Evolutionary conservation across 2,888 invertebrate species (phyloP).

Genomic region (Drosophila pegasa): DNA sequence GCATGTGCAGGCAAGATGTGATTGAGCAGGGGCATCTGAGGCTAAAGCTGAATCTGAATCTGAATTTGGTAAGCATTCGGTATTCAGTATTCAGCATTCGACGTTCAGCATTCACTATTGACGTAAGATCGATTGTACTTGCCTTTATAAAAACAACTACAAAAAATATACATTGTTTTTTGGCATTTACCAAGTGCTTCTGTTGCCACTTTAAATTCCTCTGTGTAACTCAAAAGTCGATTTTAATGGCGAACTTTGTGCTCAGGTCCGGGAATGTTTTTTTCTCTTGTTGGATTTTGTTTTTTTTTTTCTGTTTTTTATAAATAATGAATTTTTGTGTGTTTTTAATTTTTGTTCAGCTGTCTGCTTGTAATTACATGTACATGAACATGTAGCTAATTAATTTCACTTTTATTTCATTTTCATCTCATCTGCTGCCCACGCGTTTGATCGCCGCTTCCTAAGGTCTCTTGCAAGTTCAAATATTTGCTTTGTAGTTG

Average conservation of each 20-base stretch:
- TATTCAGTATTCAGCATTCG: conserved; percentile 38
- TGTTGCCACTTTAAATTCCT: conserved; percentile 65
- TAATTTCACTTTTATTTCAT: conserved; percentile 64
- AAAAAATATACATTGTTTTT: conserved; percentile 20
- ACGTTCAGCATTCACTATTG: conserved; percentile 44
- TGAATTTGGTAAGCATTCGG: conserved; percentile 26
- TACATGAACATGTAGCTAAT: conserved; percentile 64
- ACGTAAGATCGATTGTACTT: conserved; percentile 65
- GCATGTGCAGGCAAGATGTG: conserved; percentile 38
- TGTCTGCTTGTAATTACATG: conserved; percentile 72
- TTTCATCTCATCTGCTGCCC: conserved; percentile 24
- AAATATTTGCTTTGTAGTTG: conserved; percentile 74
- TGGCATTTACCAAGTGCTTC: conserved; percentile 46
- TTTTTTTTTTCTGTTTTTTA: conserved; percentile 12
- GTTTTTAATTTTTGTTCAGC: conserved; percentile 61
- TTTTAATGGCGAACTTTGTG: conserved; percentile 45
- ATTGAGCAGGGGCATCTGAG: conserved; percentile 33
- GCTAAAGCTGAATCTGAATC: conserved; percentile 4
- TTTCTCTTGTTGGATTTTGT: conserved; percentile 5
- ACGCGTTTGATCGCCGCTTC: conserved; percentile 61
- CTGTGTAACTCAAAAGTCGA: conserved; percentile 50
- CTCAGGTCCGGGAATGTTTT: conserved; percentile 14
- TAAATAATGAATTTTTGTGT: conserved; percentile 51
- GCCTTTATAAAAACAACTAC: conserved; percentile 27
- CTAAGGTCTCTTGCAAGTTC: conserved; percentile 71